Conservation (phyloP, 2,797 vertebrate species). For the Xyrichtys novacula region DNA sequence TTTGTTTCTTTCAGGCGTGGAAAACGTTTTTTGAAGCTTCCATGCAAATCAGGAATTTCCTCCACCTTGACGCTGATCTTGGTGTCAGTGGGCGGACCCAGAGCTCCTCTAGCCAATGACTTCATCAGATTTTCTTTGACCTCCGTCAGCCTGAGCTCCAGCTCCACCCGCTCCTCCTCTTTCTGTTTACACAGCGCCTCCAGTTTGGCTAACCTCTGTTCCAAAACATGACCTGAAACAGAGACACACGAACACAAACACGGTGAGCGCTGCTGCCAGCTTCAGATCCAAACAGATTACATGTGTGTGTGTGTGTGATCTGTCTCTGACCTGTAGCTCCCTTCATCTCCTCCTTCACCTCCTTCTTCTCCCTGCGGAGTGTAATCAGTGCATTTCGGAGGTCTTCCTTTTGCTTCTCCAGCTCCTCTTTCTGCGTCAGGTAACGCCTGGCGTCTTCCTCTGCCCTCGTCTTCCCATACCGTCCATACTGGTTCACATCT, state of each 20-base stretch:
- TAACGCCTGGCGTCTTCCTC: slow-evolving; percentile 95
- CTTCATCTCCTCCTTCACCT: slow-evolving; percentile 89
- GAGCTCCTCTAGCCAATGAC: slow-evolving; percentile 91
- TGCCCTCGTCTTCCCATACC: slow-evolving; percentile 95
- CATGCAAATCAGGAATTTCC: background rate
- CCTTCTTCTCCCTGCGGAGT: slow-evolving; percentile 90
- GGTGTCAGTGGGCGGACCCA: slow-evolving; percentile 85
- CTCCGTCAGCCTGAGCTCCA: slow-evolving; percentile 92
- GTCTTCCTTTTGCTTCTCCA: slow-evolving; percentile 92
- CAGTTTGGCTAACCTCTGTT: slow-evolving; percentile 86
- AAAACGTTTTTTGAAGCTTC: background rate
- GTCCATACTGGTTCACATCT: slow-evolving; percentile 93
- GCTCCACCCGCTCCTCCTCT: slow-evolving; percentile 91
- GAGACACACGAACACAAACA: slow-evolving; percentile 28
- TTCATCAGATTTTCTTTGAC: slow-evolving; percentile 97
- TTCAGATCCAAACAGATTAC: slow-evolving; percentile 14
- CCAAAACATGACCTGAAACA: slow-evolving; percentile 79
- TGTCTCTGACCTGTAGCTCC: slow-evolving; percentile 83
- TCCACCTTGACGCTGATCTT: slow-evolving; percentile 83
- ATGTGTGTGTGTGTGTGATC: slow-evolving; percentile 11
- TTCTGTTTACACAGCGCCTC: slow-evolving; percentile 91
- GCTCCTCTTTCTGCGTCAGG: slow-evolving; percentile 91
- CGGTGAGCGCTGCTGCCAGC: slow-evolving; percentile 9
- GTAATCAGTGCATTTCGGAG: slow-evolving; percentile 87
- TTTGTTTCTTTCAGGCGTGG: background rate